Evolutionary conservation across 35 echinoderm and acorn worm genomes (phyloP).

Genomic region (Hemicentrotus pulcherrimus): DNA sequence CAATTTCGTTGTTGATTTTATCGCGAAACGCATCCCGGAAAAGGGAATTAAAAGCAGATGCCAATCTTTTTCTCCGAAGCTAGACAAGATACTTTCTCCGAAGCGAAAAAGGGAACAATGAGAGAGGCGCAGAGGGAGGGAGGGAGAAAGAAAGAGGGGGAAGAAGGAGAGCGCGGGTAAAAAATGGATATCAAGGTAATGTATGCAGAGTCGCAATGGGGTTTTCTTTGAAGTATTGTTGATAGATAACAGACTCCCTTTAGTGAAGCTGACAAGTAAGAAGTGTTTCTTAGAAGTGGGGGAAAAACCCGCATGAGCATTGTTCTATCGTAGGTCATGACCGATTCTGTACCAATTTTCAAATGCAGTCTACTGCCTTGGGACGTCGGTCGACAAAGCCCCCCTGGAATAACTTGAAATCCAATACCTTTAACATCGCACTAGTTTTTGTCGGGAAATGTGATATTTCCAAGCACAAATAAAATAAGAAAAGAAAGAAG

Average conservation of each 20-base stretch:
- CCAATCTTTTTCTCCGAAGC: too few species aligned
- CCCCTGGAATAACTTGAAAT: background rate
- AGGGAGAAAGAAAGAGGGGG: background rate
- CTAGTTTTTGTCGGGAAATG: background rate
- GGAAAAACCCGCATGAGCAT: background rate
- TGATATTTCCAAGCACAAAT: background rate
- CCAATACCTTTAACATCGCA: background rate
- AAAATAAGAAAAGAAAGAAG: too few species aligned
- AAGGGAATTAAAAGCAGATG: too few species aligned
- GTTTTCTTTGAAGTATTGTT: background rate
- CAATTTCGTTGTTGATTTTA: too few species aligned
- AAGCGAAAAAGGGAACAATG: background rate
- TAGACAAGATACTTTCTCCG: too few species aligned
- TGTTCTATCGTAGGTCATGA: background rate
- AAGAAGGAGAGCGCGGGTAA: background rate
- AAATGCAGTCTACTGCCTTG: background rate
- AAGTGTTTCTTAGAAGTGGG: background rate
- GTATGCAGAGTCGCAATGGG: background rate
- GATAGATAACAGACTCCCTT: background rate
- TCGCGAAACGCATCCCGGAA: too few species aligned
- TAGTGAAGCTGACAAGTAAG: background rate
- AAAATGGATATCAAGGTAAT: background rate
- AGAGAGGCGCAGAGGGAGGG: background rate
- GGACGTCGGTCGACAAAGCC: background rate
- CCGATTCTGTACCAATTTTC: background rate